A percentile compares a stretch with the other conserved stretches of the same genome.
These are phyloP conservation scores for Galeruca laticollis DNA, from an alignment of 2,888 invertebrate species.

Conservation along the genomic window DNA sequence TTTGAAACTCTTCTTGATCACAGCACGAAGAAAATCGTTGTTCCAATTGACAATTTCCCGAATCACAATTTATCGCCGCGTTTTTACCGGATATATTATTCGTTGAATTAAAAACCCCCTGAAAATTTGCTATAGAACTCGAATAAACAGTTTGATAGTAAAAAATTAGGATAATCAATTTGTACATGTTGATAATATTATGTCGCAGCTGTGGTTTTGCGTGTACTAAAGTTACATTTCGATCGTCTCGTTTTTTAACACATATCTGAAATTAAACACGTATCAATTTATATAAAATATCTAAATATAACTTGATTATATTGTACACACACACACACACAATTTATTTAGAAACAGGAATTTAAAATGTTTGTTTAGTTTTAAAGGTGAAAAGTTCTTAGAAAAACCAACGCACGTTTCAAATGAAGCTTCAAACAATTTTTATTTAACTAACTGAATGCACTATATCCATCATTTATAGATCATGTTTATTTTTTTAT, in stretches of 20 bases:
- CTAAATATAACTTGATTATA: slow-evolving; percentile 41
- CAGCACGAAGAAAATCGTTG: not conserved
- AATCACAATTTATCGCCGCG: not conserved
- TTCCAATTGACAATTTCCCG: not conserved
- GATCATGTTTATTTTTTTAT: too few relatives aligned
- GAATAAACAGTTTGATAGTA: not conserved
- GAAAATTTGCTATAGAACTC: not conserved
- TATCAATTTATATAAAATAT: slow-evolving; percentile 23
- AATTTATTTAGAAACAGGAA: slow-evolving; percentile 29
- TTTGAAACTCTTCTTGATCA: not conserved
- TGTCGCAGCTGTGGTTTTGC: not conserved
- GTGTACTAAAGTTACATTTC: not conserved
- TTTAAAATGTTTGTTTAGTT: slow-evolving; percentile 25
- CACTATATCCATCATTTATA: too few relatives aligned
- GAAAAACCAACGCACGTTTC: not conserved
- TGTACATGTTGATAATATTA: slow-evolving; percentile 6
- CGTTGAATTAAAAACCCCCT: too few relatives aligned
- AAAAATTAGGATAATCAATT: not conserved
- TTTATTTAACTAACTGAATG: too few relatives aligned
- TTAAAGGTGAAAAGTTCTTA: slow-evolving; percentile 1
- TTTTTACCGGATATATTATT: too few relatives aligned
- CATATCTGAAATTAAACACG: slow-evolving; percentile 13
- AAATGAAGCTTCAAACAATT: not conserved
- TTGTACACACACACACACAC: slow-evolving; percentile 3
- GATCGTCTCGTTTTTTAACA: slow-evolving; percentile 1